Evolutionary conservation across 92 coral and sea anemone genomes (phyloP), one percentile per base, ranked within the genome.

Genomic region (Paramuricea clavata): DNA sequence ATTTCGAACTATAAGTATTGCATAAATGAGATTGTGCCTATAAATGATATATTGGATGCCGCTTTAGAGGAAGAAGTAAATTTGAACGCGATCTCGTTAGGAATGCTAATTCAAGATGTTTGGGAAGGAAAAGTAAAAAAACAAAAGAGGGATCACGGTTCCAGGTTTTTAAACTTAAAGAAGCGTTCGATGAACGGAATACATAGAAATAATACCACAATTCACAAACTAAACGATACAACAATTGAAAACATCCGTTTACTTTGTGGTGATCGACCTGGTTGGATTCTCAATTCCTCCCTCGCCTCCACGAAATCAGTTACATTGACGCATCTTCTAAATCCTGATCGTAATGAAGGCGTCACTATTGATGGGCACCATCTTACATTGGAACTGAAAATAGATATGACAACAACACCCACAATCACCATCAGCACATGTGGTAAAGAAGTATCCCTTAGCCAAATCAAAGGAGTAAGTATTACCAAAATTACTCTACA

Each of bases 381-480:
- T 21, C 62, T 54, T 54, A 17, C 62, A 19, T 2, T 54, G 62
- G 62, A 19, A 54, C 23, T 54, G 6, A 54, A 54, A 54, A 54
- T 54, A 54, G 62, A 17, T 54, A 17, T 54, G 62, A 21, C 23
- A 21, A 54, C 23, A 54, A 54, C 27, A 54, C 62, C 62, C 5
- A 19, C 62, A 54, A 54, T 54, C 23, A 54, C 23, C 3, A 54
- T 54, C 7, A 54, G 26, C 26, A 65, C n/a, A 31, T 65, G 39
- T 26, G 39, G 41, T 65, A 28, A 65, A 31, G 72, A 65, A 33
- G 72, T 65, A 28, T 28, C 72, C 72, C 21, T 65, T 27, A 19
- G 22, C 7, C 8, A 65, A 65, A 65, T 65, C 72, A 65, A 3
- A 1, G 72, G 41, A 65, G 22, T 28, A 16, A 6, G 21, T 31